phyloP scores from a whole-genome alignment of 2,888 invertebrate species.

The Hirtodrosophila cameraria region DNA sequence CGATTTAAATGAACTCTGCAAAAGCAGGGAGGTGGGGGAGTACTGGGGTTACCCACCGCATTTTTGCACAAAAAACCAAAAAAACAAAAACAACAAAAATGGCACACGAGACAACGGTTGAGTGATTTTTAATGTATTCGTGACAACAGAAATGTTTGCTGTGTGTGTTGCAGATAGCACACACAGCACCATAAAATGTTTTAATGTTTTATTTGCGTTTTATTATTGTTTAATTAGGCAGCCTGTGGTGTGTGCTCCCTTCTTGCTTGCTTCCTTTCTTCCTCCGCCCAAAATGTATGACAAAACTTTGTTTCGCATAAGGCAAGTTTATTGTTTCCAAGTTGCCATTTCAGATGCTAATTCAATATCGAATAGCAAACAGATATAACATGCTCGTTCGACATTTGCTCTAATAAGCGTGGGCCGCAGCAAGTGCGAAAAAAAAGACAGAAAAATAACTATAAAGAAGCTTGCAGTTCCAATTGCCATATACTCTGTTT shows the following conservation, averaged over 20 bases:
- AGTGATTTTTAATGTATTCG: slow-evolving; percentile 79
- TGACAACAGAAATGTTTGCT: slow-evolving; percentile 73
- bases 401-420: slow-evolving; percentile 19
- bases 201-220: slow-evolving; percentile 69
- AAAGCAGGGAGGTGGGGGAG: not conserved
- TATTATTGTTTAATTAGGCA: slow-evolving; percentile 72
- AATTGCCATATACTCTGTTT: no score
- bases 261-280: not conserved
- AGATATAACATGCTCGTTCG: slow-evolving; percentile 1
- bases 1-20: slow-evolving; percentile 61
- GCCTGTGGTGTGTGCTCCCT: not conserved
- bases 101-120: slow-evolving; percentile 76
- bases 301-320: slow-evolving; percentile 34
- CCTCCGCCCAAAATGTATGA: slow-evolving; percentile 11
- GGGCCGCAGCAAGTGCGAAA: slow-evolving; percentile 21
- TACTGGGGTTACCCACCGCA: slow-evolving; percentile 2
- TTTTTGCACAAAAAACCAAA: slow-evolving; percentile 35
- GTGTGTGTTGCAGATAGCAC: slow-evolving; percentile 42
- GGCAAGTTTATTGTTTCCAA: slow-evolving; percentile 65
- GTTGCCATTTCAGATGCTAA: slow-evolving; percentile 32
- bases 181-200: slow-evolving; percentile 60
- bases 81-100: slow-evolving; percentile 37
- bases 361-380: slow-evolving; percentile 13
- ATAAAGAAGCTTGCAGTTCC: not conserved
- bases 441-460: not conserved